Evolutionary conservation across 2,113 vertebrate genomes (phyloP).

Genomic region (Bubo scandiacus): DNA sequence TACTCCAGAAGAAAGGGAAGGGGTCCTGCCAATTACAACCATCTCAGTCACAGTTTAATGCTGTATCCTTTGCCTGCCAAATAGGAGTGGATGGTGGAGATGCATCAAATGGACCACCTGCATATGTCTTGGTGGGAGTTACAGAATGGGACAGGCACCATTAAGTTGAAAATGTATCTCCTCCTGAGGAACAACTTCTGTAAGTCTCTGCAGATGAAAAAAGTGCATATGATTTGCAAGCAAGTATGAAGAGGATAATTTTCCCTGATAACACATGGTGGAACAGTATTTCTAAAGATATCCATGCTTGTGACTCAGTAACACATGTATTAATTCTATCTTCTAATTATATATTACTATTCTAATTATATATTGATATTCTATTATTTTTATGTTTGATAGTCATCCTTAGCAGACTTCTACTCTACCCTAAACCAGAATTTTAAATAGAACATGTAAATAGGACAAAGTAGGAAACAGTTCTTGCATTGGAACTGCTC

Average conservation of each 20-base stretch:
- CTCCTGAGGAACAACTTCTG: not conserved
- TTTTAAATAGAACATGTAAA: not conserved
- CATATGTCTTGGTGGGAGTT: too few relatives aligned
- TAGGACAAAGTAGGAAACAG: not conserved
- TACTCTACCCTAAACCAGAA: not conserved
- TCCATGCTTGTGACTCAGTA: not conserved
- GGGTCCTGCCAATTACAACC: rapidly evolving
- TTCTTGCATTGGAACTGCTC: not conserved
- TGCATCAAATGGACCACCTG: not conserved
- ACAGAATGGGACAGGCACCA: not conserved
- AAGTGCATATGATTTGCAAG: not conserved
- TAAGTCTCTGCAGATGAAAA: not conserved
- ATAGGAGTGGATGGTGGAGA: not conserved
- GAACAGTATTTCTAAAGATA: not conserved
- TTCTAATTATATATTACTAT: not conserved
- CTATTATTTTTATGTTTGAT: not conserved
- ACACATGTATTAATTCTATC: not conserved
- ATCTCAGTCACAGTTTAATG: not conserved
- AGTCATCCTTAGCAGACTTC: not conserved
- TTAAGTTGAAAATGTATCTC: not conserved
- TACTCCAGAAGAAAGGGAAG: not conserved
- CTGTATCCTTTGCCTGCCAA: not conserved
- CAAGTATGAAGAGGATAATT: not conserved
- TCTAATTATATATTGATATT: not conserved
- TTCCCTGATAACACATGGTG: not conserved